Evolutionary conservation across 2,113 vertebrate genomes (phyloP).

Genomic region (Urocynchramus pylzowi): DNA sequence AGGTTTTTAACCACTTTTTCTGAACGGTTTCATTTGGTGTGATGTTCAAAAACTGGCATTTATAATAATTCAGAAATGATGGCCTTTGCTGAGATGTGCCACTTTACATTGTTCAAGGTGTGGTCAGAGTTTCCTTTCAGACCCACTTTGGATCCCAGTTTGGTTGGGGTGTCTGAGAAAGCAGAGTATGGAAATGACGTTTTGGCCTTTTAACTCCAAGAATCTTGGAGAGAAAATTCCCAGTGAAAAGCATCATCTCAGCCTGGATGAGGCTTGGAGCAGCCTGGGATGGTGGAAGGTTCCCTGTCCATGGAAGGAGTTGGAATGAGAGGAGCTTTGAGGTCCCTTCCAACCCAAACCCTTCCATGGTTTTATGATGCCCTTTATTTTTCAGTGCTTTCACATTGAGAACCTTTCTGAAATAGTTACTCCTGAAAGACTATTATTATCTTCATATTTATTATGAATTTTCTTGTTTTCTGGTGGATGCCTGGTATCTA

Average conservation of each 20-base stretch:
- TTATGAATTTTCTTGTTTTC: background rate
- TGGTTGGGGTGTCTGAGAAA: background rate
- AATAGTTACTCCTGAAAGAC: background rate
- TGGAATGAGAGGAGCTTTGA: background rate
- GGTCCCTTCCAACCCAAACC: background rate
- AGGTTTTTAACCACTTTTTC: background rate
- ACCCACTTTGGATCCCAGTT: background rate
- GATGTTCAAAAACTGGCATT: background rate
- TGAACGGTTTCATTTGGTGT: background rate
- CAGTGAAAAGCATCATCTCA: background rate
- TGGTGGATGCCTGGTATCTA: background rate
- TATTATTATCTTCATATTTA: background rate
- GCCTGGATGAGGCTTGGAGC: background rate
- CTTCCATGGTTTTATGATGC: background rate
- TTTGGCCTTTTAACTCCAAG: background rate
- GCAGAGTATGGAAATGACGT: background rate
- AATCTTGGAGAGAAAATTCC: background rate
- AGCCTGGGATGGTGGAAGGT: background rate
- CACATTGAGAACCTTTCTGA: background rate
- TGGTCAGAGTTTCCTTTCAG: background rate
- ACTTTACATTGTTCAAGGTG: fast-evolving
- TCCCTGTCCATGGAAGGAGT: background rate
- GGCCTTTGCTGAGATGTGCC: background rate
- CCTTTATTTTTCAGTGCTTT: background rate
- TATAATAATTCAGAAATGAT: background rate